Evolutionary conservation across 2,797 vertebrate species (phyloP), one percentile per base, ranked within the genome.

Genomic region (Alauda arvensis): DNA sequence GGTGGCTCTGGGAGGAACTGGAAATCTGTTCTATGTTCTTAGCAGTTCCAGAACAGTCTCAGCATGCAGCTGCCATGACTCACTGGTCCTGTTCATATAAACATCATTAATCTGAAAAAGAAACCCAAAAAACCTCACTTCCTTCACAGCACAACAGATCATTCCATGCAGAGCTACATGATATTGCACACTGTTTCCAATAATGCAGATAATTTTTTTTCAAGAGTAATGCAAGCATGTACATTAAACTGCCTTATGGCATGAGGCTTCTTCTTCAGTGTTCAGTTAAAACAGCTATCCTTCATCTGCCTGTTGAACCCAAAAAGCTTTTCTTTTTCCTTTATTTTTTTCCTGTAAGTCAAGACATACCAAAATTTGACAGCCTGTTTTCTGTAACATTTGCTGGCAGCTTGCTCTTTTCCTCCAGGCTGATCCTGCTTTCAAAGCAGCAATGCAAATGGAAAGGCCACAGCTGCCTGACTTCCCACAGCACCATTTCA

Each of bases 11-110:
- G 39, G 81, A 94, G 55, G 51, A 89, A 84, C 62, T 65, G 57
- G 40, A 88, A 89, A 39, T 68, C 89, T 94, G 82, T 72, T 92
- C 42, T 72, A 56, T 83, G 88, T 82, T 71, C 84, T 72, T 63
- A 66, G 31, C 78, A 92, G 84, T 40, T 94, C 40, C 78, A 83
- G 62, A 59, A 88, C 76, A 85, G 76, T 40, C 88, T 87, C 46
- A 83, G 76, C 34, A 63, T 53, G 60, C 86, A 93, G 84, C 88
- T 95, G 91, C 81, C 57, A 37, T 94, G 94, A 94, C 81, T 94
- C 91, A 82, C 37, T 28, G 40, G 37, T 88, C 60, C 63, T 86
- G 69, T 39, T 91, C 75, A 75, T 46, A 81, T 81, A 81, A 89
- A 90, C 70, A 90, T 23, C 65, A 74, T 68, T 75, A 65, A 87